Conservation (phyloP, 2,113 vertebrate genomes). For the Lontra canadensis region DNA sequence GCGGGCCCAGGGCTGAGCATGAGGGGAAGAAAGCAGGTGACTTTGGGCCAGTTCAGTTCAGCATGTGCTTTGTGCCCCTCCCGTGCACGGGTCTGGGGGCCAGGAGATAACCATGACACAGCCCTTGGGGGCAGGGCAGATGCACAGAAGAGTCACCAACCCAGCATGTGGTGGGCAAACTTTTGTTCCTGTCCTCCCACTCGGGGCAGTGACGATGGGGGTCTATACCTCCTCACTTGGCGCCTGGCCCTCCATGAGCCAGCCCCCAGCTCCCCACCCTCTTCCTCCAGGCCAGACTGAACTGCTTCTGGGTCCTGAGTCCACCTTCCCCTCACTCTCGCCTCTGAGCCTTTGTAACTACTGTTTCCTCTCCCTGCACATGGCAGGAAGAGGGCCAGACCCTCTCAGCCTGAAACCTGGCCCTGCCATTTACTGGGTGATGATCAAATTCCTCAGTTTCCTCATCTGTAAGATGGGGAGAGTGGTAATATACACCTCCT, state of each 20-base stretch:
- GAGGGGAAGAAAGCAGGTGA: background rate
- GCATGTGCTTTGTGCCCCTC: background rate
- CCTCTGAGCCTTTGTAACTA: background rate
- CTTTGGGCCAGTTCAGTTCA: background rate
- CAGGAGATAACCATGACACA: background rate
- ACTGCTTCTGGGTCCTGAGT: too few species aligned
- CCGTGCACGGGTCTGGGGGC: too few species aligned
- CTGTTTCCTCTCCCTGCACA: background rate
- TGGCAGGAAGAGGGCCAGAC: background rate
- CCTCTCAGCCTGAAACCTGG: background rate
- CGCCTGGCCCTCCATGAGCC: fast-evolving
- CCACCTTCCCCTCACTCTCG: background rate
- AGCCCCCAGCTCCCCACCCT: fast-evolving
- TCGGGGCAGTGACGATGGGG: background rate
- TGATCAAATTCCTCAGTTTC: background rate
- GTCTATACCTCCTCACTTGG: background rate
- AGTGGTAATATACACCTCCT: background rate
- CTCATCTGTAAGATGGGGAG: background rate
- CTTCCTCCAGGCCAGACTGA: too few species aligned
- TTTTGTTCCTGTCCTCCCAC: background rate
- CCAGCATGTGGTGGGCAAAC: background rate
- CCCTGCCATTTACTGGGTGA: background rate
- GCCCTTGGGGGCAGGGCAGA: background rate
- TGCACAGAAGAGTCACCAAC: background rate
- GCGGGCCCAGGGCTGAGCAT: background rate